These are phyloP conservation scores for Verasper variegatus DNA, from an alignment of 2,113 vertebrate genomes.

Conservation along the genomic window DNA sequence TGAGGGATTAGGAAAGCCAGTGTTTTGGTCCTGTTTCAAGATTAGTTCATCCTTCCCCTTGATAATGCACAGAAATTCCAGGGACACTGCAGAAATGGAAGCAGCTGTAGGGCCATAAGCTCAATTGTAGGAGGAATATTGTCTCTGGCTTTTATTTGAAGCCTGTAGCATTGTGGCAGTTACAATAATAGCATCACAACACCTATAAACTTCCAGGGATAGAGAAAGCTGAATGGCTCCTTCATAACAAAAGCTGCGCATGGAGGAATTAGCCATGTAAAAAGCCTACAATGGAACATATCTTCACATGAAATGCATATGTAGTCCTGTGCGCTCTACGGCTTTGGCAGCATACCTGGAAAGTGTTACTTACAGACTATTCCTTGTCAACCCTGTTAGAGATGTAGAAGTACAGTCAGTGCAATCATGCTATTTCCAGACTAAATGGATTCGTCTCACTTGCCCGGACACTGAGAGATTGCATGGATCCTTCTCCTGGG, in stretches of 20 bases:
- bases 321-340: not conserved
- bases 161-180: conserved; percentile 69
- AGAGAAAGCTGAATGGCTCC: conserved; percentile 50
- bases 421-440: conserved; percentile 28
- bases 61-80: conserved; percentile 73
- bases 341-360: not conserved
- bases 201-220: conserved; percentile 65
- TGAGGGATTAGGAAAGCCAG: conserved; percentile 79
- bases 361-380: conserved; percentile 10
- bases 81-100: conserved; percentile 62
- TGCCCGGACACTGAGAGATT: conserved; percentile 28
- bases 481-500: conserved; percentile 15
- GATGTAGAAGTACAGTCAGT: conserved; percentile 17
- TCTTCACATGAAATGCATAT: not conserved
- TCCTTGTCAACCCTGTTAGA: conserved; percentile 28
- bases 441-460: conserved; percentile 55
- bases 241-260: conserved; percentile 44
- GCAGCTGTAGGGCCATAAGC: conserved; percentile 65
- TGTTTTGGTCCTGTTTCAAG: conserved; percentile 81
- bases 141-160: conserved; percentile 73
- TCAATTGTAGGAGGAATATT: conserved; percentile 71
- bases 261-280: conserved; percentile 40
- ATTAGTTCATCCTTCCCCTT: conserved; percentile 78
- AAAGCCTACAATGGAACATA: conserved; percentile 22
- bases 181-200: conserved; percentile 70